Conservation (phyloP, 2,888 invertebrate genomes). For the Petrolisthes manimaculis region DNA sequence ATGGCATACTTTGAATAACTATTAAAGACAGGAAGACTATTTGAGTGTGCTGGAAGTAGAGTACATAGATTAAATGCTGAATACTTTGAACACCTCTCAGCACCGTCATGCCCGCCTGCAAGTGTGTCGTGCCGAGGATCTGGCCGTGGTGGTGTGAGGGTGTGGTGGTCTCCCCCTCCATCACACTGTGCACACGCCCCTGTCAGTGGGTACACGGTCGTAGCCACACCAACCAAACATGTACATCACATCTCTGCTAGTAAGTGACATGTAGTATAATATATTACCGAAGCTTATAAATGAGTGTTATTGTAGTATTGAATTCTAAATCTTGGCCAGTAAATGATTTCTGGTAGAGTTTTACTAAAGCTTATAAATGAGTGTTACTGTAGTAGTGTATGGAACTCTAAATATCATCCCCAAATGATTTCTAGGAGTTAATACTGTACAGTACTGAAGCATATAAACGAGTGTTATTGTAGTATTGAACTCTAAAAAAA, state of each 20-base stretch:
- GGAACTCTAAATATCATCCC: too few relatives aligned
- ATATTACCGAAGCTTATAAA: too few relatives aligned
- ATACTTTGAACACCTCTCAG: slow-evolving; percentile 6
- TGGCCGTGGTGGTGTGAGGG: slow-evolving; percentile 48
- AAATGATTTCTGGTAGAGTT: too few relatives aligned
- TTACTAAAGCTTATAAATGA: too few relatives aligned
- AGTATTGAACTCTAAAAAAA: too few relatives aligned
- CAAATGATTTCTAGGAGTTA: too few relatives aligned
- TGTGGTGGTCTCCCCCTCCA: slow-evolving; percentile 59
- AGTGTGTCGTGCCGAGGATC: slow-evolving; percentile 56
- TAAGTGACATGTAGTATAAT: not conserved
- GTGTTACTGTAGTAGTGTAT: too few relatives aligned
- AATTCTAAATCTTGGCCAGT: too few relatives aligned
- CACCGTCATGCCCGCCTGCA: slow-evolving; percentile 57
- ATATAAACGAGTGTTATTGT: too few relatives aligned
- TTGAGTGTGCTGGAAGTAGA: too few relatives aligned
- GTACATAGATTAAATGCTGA: not conserved
- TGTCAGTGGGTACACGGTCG: slow-evolving; percentile 51
- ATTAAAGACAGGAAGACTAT: not conserved
- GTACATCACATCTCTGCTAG: not conserved
- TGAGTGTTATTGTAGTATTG: too few relatives aligned
- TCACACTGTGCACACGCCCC: slow-evolving; percentile 41
- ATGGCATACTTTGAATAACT: not conserved
- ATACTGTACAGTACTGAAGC: too few relatives aligned
- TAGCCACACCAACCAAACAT: slow-evolving; percentile 50